Percentiles rank a stretch among this genome's conserved stretches.
phyloP scores from a whole-genome alignment of 2,888 invertebrate genomes.

The Lasioglossum vierecki region DNA sequence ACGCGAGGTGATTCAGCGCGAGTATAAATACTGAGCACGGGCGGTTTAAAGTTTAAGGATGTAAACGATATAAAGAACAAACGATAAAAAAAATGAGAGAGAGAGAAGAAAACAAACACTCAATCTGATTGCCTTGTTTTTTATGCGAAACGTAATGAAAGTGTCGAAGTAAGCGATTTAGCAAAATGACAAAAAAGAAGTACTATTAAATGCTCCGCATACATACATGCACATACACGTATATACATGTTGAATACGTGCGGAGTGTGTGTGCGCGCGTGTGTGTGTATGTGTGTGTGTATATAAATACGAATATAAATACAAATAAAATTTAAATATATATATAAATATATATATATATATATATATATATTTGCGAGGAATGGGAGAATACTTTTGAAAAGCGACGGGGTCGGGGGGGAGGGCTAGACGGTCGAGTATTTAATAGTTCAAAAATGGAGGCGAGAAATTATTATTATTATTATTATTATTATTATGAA shows the following conservation, averaged over 20 bases:
- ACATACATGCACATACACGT: slow-evolving; percentile 60
- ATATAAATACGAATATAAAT: slow-evolving; percentile 57
- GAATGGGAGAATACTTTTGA: slow-evolving; percentile 65
- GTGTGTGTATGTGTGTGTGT: slow-evolving; percentile 60
- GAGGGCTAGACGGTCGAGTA: slow-evolving; percentile 48
- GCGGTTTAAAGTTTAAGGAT: slow-evolving; percentile 75
- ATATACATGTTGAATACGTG: neutral
- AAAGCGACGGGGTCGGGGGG: slow-evolving; percentile 54
- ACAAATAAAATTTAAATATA: slow-evolving; percentile 42
- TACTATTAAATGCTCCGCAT: slow-evolving; percentile 71
- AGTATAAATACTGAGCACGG: slow-evolving; percentile 71
- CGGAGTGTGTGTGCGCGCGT: neutral
- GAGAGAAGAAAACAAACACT: slow-evolving; percentile 75
- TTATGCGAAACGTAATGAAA: slow-evolving; percentile 82
- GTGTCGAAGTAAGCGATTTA: slow-evolving; percentile 79
- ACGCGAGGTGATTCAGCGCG: slow-evolving; percentile 69
- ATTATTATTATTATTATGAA: slow-evolving; percentile 56
- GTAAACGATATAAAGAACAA: slow-evolving; percentile 71
- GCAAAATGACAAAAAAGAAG: slow-evolving; percentile 73
- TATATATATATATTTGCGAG: slow-evolving; percentile 52
- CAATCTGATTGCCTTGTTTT: slow-evolving; percentile 84
- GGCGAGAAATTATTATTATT: slow-evolving; percentile 46
- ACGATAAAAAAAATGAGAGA: slow-evolving; percentile 40
- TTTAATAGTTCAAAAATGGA: slow-evolving; percentile 77
- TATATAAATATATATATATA: too few relatives aligned